Percentiles rank a stretch among this genome's conserved stretches.
These are phyloP conservation scores for Odocoileus hemionus DNA, from an alignment of 2,113 vertebrate genomes.

Conservation along the genomic window DNA sequence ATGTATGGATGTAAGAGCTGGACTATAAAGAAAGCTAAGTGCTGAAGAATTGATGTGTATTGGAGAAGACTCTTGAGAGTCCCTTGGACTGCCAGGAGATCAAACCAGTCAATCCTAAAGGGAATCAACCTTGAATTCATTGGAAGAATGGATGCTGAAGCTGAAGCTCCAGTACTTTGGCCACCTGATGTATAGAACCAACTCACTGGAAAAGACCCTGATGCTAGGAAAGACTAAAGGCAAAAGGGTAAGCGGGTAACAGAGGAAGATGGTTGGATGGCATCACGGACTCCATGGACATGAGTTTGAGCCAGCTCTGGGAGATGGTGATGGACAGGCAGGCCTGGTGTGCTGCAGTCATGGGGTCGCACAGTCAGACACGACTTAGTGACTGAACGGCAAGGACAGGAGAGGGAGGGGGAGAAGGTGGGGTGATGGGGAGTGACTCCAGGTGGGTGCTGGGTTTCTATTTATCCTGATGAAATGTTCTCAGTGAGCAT, in stretches of 20 bases:
- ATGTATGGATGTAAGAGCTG: neutral
- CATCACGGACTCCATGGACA: neutral
- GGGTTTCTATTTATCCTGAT: neutral
- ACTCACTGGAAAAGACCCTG: neutral
- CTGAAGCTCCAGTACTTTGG: neutral
- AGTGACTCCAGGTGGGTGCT: fast-evolving
- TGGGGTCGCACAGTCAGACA: neutral
- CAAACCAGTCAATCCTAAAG: neutral
- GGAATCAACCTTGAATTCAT: neutral
- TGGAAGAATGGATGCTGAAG: neutral
- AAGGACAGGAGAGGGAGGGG: fast-evolving
- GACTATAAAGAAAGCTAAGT: neutral
- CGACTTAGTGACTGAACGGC: fast-evolving
- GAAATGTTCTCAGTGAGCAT: neutral
- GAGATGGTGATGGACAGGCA: neutral
- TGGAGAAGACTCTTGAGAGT: neutral
- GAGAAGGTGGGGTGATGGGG: fast-evolving
- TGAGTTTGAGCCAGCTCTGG: neutral
- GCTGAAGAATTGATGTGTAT: neutral
- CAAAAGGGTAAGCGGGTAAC: neutral
- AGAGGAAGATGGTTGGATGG: neutral
- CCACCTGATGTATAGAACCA: neutral
- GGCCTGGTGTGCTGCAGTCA: fast-evolving
- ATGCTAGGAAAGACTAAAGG: neutral
- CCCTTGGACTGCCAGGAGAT: neutral